Base-by-base conservation (phyloP, 2,888 invertebrate genomes). In the Hemaris fuciformis region DNA sequence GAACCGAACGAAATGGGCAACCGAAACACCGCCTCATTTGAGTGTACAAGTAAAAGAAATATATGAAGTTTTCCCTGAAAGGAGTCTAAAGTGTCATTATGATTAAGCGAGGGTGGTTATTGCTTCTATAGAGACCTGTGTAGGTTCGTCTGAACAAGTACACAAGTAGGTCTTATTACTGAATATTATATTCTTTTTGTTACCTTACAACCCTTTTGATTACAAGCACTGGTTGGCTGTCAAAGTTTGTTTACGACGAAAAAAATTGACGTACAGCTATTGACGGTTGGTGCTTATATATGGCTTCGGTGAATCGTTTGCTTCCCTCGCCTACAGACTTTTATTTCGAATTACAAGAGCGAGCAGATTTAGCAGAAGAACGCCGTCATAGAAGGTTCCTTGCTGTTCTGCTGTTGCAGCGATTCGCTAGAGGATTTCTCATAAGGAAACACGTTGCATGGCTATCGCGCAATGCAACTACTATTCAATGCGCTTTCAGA, bases 401-500 rank as follows among this genome's bases (percentile, higher is more conserved):
- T 8, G 89, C 92, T 8, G 84, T 83, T 0, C 64, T 88, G 56
- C 63, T 87, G 0, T 71, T 92, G 31, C 88, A 88, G 56, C 84
- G 87, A 7, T 75, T 87, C 70, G 70, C 77, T 20, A 80, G 92
- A 59, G 89, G 87, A 0, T 81, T 86, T 64, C 70, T 90, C 59
- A 87, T 89, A 23, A 80, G 88, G 48, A 88, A 86, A 63, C 85
- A 91, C 63, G 64, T 92, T 10, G 81, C 81, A 1, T 87, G 87
- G 88, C 70, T 92, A 34, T 76, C 86, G 4, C 70, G 76, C 56
- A 88, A 91, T 59, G 91, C 91, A 2, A 81, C 64, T 1, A 87
- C 68, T 13, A 91, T 92, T 68, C 92, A 92, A 66, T 87, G 88
- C 53, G 89, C 89, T 0, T 90, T 84, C 63, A 85, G 90, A 71